Percentiles rank a stretch among this genome's conserved stretches.
Conservation (phyloP, 2,888 invertebrate genomes). For the Synanthedon vespiformis region DNA sequence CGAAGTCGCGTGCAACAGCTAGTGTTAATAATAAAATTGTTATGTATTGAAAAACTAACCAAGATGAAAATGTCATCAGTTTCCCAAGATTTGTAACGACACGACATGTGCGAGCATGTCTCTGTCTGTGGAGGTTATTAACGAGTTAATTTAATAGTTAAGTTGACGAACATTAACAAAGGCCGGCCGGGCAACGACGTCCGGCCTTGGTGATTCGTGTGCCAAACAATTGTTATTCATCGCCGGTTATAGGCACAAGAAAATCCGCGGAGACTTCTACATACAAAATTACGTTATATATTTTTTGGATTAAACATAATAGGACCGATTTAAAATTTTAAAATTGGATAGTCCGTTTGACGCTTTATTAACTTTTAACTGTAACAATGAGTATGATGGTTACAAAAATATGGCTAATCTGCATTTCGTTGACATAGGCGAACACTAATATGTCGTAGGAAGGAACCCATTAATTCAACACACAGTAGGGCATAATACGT, state of each 20-base stretch:
- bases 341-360: neutral
- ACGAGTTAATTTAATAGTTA: neutral
- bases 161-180: conserved; percentile 12
- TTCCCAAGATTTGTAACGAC: too few relatives aligned
- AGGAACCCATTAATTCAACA: too few relatives aligned
- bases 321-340: neutral
- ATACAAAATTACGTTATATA: neutral
- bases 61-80: too few relatives aligned
- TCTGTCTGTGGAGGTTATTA: neutral
- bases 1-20: too few relatives aligned
- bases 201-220: conserved; percentile 57
- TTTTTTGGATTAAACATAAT: neutral
- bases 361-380: neutral
- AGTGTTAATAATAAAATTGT: too few relatives aligned
- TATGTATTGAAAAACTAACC: too few relatives aligned
- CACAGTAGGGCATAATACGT: too few relatives aligned
- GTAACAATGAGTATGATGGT: too few relatives aligned
- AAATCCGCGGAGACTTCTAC: conserved; percentile 18
- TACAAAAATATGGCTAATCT: too few relatives aligned
- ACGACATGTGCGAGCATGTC: too few relatives aligned
- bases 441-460: too few relatives aligned
- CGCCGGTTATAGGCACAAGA: conserved; percentile 28
- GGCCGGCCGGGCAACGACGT: conserved; percentile 22
- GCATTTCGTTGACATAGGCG: too few relatives aligned
- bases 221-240: conserved; percentile 47